Percentiles rank a stretch among this genome's conserved stretches.
phyloP scores from a whole-genome alignment of 2,888 invertebrate species.

The Ectemnius continuus region DNA sequence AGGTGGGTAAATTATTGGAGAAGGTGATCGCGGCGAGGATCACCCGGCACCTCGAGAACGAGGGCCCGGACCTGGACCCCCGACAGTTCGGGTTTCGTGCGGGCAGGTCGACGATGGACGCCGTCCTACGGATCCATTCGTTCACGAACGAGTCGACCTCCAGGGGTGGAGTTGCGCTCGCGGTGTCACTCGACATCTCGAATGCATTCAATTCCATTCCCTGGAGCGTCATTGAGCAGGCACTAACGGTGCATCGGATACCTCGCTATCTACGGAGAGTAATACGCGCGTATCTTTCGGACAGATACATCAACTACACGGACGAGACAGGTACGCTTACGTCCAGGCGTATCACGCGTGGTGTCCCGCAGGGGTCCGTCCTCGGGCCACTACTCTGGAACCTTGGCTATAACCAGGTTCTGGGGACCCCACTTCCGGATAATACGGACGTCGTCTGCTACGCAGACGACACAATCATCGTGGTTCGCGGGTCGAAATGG shows the following conservation, averaged over 20 bases:
- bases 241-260: background rate
- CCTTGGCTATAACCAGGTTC: too few species aligned
- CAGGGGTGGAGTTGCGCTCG: background rate
- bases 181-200: background rate
- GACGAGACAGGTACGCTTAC: background rate
- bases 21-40: background rate
- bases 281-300: background rate
- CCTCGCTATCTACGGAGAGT: background rate
- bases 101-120: background rate
- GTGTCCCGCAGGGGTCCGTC: background rate
- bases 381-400: background rate
- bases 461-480: too few species aligned
- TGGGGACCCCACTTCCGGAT: too few species aligned
- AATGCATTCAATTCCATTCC: background rate
- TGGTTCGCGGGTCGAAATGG: too few species aligned
- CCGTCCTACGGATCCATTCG: background rate
- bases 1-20: background rate
- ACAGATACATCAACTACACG: background rate
- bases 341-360: background rate
- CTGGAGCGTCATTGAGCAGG: background rate
- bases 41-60: background rate
- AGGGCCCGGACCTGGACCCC: background rate
- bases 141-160: background rate
- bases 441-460: too few species aligned
- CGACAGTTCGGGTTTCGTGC: too few species aligned